These are phyloP conservation scores for Agelaius tricolor DNA, from an alignment of 2,113 vertebrate species.

Conservation along the genomic window DNA sequence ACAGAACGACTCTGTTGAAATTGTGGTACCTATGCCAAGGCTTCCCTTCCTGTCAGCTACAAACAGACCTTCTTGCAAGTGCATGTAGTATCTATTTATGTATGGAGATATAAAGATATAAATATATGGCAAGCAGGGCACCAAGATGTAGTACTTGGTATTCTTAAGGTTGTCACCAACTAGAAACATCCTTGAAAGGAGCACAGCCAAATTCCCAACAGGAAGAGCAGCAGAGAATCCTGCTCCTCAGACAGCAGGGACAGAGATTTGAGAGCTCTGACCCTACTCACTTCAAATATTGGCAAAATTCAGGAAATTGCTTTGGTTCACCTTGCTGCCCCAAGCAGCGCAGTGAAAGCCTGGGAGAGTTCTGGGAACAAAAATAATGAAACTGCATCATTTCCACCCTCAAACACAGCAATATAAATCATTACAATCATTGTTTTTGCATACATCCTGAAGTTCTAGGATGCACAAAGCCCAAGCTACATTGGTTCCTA, in stretches of 20 bases:
- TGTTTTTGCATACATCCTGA: background rate
- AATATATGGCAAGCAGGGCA: background rate
- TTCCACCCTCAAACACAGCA: background rate
- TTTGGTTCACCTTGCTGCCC: background rate
- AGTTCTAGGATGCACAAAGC: accelerated
- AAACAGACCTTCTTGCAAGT: background rate
- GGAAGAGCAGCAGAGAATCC: background rate
- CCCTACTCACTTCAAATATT: background rate
- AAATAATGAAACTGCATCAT: background rate
- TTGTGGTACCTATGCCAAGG: background rate
- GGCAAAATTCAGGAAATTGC: background rate
- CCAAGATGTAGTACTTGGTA: background rate
- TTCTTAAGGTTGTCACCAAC: background rate
- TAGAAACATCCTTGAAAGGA: background rate
- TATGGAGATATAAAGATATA: background rate
- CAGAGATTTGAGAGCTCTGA: background rate
- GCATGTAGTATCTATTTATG: background rate
- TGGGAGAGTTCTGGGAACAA: background rate
- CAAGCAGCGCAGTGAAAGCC: background rate
- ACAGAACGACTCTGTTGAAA: background rate
- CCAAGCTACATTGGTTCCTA: background rate
- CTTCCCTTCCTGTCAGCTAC: background rate
- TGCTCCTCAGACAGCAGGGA: background rate
- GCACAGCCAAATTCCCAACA: background rate
- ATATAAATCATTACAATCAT: background rate